Evolutionary conservation across 2,888 invertebrate species (phyloP).

Genomic region (Hymenopus coronatus): DNA sequence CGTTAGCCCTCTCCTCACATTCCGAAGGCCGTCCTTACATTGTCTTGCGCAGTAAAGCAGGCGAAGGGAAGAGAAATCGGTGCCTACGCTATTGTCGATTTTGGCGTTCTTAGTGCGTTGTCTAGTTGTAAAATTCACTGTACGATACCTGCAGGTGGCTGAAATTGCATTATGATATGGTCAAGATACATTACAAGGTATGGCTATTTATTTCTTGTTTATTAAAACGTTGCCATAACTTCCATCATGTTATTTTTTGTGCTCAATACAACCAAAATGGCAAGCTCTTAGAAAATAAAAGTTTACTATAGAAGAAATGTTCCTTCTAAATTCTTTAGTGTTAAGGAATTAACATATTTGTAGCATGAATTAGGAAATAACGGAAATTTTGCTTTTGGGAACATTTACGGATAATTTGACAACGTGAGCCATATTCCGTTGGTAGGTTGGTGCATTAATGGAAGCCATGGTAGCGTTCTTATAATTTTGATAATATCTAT

Average conservation of each 20-base stretch:
- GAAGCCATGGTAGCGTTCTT: not conserved
- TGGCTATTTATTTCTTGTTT: not conserved
- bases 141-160: not conserved
- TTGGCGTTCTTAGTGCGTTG: not conserved
- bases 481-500: not conserved
- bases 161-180: not conserved
- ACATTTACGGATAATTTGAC: not conserved
- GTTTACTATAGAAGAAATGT: not conserved
- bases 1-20: too few relatives aligned
- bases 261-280: not conserved
- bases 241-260: not conserved
- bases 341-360: too few relatives aligned
- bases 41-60: not conserved
- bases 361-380: not conserved
- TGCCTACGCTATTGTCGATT: not conserved
- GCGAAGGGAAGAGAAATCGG: not conserved
- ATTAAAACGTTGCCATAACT: not conserved
- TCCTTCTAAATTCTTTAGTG: not conserved
- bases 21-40: not conserved
- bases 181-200: not conserved
- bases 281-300: not conserved
- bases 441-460: not conserved
- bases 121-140: not conserved
- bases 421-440: not conserved
- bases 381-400: not conserved